Base-by-base conservation (phyloP, 2,113 vertebrate species). In the Nannobrachium achirus region DNA sequence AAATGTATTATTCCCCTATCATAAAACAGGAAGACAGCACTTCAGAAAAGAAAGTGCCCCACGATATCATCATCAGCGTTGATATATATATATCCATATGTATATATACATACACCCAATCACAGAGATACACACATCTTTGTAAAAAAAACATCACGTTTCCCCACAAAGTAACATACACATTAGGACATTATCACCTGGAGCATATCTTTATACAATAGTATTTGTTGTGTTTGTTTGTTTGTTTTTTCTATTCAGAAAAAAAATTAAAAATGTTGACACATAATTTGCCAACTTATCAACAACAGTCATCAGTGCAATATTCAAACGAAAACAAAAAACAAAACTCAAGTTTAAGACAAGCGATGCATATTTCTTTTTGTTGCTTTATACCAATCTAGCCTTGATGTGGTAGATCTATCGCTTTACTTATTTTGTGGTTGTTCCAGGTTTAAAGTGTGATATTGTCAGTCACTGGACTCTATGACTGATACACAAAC, bases 261-360 rank as follows among this genome's bases (percentile, higher is more conserved):
- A 91, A 86, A 86, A 84, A 66, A 88, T 76, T 75, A 10, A 82
- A 33, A 90, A 89, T 89, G 86, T 91, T 87, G 92, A 88, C 86
- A 76, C 90, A 89, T 75, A 89, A 85, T 89, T 4, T 90, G 89
- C 85, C 89, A 88, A 93, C 87, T 66, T 88, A 86, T 89, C 81
- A 91, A 89, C 81, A 92, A 93, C 90, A 93, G 91, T 89, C 90
- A 93, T 95, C 95, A 96, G 96, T 96, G 96, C 95, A 97, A 96
- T 87, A 94, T 93, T 90, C 86, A 78, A 88, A 87, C 15, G 52
- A 93, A 91, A 86, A 82, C 89, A 84, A 86, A 90, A 87, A 87
- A 92, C 89, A 86, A 93, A 86, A 77, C 82, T 94, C 86, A 92
- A 92, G 92, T 95, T 93, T 93, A 93, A 93, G 91, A 94, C 92